Conservation (phyloP, 2,113 vertebrate genomes). For the Takifugu flavidus region DNA sequence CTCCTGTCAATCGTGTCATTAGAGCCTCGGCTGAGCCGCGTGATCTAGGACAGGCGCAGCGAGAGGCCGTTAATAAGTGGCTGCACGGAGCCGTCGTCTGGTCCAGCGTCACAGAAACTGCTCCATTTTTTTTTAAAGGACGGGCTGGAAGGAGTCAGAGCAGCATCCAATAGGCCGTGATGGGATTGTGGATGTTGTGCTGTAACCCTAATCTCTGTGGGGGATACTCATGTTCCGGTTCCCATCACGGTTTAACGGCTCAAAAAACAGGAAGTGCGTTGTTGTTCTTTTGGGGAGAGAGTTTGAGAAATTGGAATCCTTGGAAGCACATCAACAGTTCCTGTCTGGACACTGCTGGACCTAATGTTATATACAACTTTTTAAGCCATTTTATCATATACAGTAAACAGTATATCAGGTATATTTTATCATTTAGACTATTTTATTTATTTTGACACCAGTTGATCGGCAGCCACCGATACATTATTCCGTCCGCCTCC, state of each 20-base stretch:
- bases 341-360: not conserved
- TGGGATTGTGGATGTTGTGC: not conserved
- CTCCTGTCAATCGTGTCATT: slow-evolving; percentile 63
- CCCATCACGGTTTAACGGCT: not conserved
- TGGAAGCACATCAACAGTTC: not conserved
- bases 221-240: not conserved
- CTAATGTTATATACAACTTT: too few species aligned
- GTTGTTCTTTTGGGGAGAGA: not conserved
- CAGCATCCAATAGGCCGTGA: slow-evolving; percentile 29
- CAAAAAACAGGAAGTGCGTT: not conserved
- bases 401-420: not conserved
- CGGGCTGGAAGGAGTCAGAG: slow-evolving; percentile 17
- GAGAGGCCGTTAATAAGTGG: slow-evolving; percentile 71
- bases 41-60: slow-evolving; percentile 74
- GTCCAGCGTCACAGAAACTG: slow-evolving; percentile 61
- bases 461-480: too few species aligned
- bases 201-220: not conserved
- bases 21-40: slow-evolving; percentile 63
- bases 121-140: slow-evolving; percentile 48
- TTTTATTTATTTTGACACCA: too few species aligned
- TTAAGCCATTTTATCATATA: too few species aligned
- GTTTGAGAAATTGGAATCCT: not conserved
- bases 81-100: slow-evolving; percentile 49
- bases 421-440: too few species aligned
- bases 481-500: slow-evolving; percentile 7